Base-by-base conservation (phyloP, 2,113 vertebrate genomes). In the Nothoprocta perdicaria region DNA sequence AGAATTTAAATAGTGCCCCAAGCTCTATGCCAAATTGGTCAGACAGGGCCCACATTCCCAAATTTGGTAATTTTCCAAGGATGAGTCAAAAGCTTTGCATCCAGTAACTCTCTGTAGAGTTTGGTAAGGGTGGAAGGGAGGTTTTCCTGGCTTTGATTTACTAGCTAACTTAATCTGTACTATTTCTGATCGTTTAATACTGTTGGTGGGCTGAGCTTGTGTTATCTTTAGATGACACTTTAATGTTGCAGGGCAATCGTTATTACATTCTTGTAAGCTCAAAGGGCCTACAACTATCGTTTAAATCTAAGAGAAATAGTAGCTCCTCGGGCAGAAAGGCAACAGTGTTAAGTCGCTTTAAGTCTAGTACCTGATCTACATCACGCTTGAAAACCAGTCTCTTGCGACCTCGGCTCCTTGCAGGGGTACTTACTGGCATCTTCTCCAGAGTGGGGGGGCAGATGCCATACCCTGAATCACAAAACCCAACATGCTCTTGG, bases 211-310 rank as follows among this genome's bases (percentile, higher is more conserved):
- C 61, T 91, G 68, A 46, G 40, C 66, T 75, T 29, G 8, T 45
- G 62, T 88, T 94, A 75, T 86, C 87, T 93, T 80, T 87, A 83
- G 65, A 87, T 75, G 89, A 89, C 69, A 62, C 66, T 78, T 92
- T 48, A 90, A 94, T 66, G 62, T 80, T 84, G 35, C 43, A 75
- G 79, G 76, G 48, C 80, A 91, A 84, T 62, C 53, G 14, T 80
- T 87, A 88, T 81, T 86, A 73, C 45, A 73, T 86, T 93, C 60
- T 65, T 40, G n/a, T 19, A 38, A 89, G 38, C 40, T 75, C 73
- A 73, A 46, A 61, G n/a, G 9, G 17, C 40, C 53, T 75, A 48
- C 29, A 83, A 65, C 7, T 14, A 48, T 29, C 74, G 14, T 48
- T 90, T 62, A 63, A 65, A 87, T 71, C 60, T 43, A 67, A 46